Evolutionary conservation across 2,888 invertebrate genomes (phyloP).

Genomic region (Mesorhabditis sp.): DNA sequence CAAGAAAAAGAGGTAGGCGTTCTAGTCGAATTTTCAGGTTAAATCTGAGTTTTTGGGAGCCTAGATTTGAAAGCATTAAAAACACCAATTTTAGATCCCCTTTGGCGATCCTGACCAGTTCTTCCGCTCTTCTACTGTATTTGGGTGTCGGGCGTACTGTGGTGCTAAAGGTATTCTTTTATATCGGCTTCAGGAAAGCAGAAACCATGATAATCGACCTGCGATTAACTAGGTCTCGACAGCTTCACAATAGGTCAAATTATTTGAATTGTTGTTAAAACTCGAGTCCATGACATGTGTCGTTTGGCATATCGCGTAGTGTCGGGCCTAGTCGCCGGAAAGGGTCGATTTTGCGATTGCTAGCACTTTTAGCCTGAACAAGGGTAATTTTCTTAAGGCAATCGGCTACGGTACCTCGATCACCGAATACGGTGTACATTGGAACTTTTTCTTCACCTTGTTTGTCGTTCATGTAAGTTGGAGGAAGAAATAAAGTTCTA

Average conservation of each 20-base stretch:
- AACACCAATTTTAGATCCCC: too few species aligned
- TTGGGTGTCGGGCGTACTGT: background rate
- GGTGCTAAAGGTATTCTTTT: background rate
- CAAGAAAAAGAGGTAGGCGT: constrained; percentile 3
- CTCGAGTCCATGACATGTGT: too few species aligned
- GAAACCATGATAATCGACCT: too few species aligned
- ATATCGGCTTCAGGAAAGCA: too few species aligned
- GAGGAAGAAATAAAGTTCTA: background rate
- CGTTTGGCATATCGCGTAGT: too few species aligned
- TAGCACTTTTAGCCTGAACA: too few species aligned
- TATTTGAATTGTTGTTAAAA: too few species aligned
- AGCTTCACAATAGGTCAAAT: too few species aligned
- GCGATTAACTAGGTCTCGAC: too few species aligned
- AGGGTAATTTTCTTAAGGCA: background rate
- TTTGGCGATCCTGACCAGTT: background rate
- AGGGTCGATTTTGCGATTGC: too few species aligned
- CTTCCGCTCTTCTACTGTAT: background rate
- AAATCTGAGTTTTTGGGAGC: background rate
- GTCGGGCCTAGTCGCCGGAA: too few species aligned
- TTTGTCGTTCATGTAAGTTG: constrained; percentile 67
- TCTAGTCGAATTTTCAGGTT: background rate
- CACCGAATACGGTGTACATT: constrained; percentile 90
- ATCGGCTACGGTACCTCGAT: constrained; percentile 81
- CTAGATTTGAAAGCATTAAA: too few species aligned
- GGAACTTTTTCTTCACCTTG: constrained; percentile 96